phyloP scores from a whole-genome alignment of 1,140 invertebrate species.

The Megathymus violae region DNA sequence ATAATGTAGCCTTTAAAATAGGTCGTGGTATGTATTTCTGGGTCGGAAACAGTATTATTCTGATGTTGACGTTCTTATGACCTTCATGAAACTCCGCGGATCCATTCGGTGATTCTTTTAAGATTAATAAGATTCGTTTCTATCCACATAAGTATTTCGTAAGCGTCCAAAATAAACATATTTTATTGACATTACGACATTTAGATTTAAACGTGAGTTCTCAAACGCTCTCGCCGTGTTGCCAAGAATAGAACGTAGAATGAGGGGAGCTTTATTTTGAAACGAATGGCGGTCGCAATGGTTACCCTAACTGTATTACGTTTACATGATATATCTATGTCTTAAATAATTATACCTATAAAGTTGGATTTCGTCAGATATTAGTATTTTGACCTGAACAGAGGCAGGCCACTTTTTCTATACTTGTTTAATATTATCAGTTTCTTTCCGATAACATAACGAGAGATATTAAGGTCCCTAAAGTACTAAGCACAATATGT shows the following conservation, averaged over 20 bases:
- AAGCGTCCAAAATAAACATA: conserved; percentile 80
- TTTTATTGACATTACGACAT: conserved; percentile 81
- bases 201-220: conserved; percentile 55
- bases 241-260: conserved; percentile 70
- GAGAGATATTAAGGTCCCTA: too few species aligned
- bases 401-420: too few species aligned
- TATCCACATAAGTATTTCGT: conserved; percentile 69
- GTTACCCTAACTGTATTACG: neutral
- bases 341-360: neutral
- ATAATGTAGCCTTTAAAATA: conserved; percentile 45
- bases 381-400: too few species aligned
- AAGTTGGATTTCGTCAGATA: neutral
- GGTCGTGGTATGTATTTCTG: conserved; percentile 59
- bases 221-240: conserved; percentile 49
- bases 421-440: too few species aligned
- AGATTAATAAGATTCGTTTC: conserved; percentile 64
- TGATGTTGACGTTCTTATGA: conserved; percentile 61
- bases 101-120: conserved; percentile 65
- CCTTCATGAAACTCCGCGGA: conserved; percentile 62
- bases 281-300: conserved; percentile 38
- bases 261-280: conserved; percentile 72
- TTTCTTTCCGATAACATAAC: too few species aligned
- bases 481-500: too few species aligned
- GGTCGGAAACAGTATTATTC: conserved; percentile 64
- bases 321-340: neutral